Evolutionary conservation across 2,888 invertebrate genomes (phyloP).

Genomic region (Subacronicta megacephala): DNA sequence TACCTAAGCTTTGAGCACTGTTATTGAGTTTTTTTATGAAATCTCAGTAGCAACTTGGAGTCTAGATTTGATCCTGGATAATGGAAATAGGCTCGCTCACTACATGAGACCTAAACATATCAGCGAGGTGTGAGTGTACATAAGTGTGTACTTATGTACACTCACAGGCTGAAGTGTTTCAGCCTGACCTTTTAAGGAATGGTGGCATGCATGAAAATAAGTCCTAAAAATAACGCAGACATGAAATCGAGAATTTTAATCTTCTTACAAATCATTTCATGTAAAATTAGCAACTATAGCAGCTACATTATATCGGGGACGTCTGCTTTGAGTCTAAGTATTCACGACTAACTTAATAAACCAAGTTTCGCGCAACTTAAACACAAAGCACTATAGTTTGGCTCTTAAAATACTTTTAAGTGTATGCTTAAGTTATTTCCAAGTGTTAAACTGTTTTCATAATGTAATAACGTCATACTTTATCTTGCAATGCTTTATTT

Average conservation of each 20-base stretch:
- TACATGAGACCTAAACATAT: too few relatives aligned
- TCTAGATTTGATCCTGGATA: too few relatives aligned
- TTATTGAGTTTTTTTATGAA: too few relatives aligned
- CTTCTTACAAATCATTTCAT: conserved; percentile 17
- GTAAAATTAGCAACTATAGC: conserved; percentile 20
- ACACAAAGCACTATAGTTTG: conserved; percentile 58
- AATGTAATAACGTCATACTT: conserved; percentile 46
- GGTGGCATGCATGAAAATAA: too few relatives aligned
- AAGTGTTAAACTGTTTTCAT: conserved; percentile 56
- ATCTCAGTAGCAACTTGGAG: too few relatives aligned
- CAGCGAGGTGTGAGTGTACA: too few relatives aligned
- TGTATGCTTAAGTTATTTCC: conserved; percentile 58
- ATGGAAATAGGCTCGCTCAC: too few relatives aligned
- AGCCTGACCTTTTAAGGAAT: too few relatives aligned
- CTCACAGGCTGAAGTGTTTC: too few relatives aligned
- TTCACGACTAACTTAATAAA: conserved; percentile 58
- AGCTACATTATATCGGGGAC: conserved; percentile 27
- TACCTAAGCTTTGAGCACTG: too few relatives aligned
- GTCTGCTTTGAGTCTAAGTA: conserved; percentile 48
- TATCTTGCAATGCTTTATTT: conserved; percentile 23
- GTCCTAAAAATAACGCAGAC: background rate
- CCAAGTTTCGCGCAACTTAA: conserved; percentile 57
- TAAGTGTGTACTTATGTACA: too few relatives aligned
- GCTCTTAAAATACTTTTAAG: conserved; percentile 57
- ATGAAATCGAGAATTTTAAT: background rate